Percentiles rank a stretch among this genome's conserved stretches.
phyloP scores from a whole-genome alignment of 2,113 vertebrate species.

The Mystacornis crossleyi region DNA sequence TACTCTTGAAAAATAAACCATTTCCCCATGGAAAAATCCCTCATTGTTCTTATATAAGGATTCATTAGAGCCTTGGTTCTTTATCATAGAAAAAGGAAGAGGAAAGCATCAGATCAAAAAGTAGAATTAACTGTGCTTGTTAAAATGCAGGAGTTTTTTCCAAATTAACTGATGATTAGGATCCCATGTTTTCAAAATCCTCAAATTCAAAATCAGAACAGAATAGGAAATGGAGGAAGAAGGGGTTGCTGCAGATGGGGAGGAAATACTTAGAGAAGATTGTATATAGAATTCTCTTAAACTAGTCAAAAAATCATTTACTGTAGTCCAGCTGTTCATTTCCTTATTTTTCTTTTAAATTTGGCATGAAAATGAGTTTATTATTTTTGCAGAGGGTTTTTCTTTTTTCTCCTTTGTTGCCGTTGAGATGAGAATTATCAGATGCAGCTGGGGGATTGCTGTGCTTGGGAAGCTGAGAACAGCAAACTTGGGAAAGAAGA shows the following conservation, averaged over 20 bases:
- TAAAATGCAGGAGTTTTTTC: not conserved
- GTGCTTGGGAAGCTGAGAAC: slow-evolving; percentile 37
- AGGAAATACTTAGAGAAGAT: slow-evolving; percentile 61
- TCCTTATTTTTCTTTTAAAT: slow-evolving; percentile 51
- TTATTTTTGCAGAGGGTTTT: slow-evolving; percentile 43
- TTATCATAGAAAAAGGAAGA: not conserved
- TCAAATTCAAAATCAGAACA: not conserved
- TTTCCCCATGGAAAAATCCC: not conserved
- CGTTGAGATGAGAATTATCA: slow-evolving; percentile 11
- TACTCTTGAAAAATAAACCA: not conserved
- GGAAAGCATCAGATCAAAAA: not conserved
- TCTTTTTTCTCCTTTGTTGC: not conserved
- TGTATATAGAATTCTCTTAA: slow-evolving; percentile 40
- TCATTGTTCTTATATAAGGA: not conserved
- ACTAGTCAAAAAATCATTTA: slow-evolving; percentile 45
- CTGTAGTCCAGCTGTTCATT: slow-evolving; percentile 58
- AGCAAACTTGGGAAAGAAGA: slow-evolving; percentile 35
- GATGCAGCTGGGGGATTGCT: slow-evolving; percentile 58
- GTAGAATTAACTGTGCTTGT: not conserved
- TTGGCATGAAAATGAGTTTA: slow-evolving; percentile 31
- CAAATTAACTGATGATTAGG: slow-evolving; percentile 15
- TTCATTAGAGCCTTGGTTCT: not conserved
- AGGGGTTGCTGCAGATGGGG: slow-evolving; percentile 48
- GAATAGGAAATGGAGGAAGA: not conserved
- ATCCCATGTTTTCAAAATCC: not conserved